Evolutionary conservation across 2,113 vertebrate genomes (phyloP).

Genomic region (Hypocryptadius cinnamomeus): DNA sequence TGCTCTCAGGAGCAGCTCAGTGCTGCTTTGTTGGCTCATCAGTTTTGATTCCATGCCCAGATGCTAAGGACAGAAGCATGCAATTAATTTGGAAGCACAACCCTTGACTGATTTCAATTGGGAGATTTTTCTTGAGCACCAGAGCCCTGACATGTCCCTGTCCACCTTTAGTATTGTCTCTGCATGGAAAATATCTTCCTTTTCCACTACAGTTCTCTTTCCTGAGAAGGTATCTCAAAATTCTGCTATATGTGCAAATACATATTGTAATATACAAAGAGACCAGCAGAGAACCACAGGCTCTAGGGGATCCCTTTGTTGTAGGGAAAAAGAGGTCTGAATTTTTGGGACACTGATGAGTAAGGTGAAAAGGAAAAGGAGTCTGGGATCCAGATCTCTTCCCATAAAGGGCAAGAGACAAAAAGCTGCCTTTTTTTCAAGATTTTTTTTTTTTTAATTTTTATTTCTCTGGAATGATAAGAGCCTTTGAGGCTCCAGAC

Average conservation of each 20-base stretch:
- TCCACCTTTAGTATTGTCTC: not conserved
- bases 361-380: not conserved
- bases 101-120: not conserved
- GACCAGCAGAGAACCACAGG: not conserved
- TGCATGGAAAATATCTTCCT: not conserved
- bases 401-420: not conserved
- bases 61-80: not conserved
- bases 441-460: no score
- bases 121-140: not conserved
- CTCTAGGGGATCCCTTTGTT: not conserved
- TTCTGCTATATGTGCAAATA: not conserved
- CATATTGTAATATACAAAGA: not conserved
- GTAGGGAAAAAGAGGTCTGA: not conserved
- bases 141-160: not conserved
- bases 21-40: slow-evolving; percentile 14
- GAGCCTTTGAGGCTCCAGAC: not conserved
- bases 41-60: slow-evolving; percentile 32
- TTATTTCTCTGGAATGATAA: not conserved
- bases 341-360: not conserved
- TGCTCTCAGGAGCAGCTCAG: not conserved
- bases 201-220: not conserved
- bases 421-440: not conserved
- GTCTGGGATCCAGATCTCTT: not conserved
- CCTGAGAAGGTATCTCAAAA: not conserved
- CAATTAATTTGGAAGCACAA: slow-evolving; percentile 41